These are phyloP conservation scores for Adineta ricciae DNA, from an alignment of 2,888 invertebrate genomes.

Conservation along the genomic window DNA sequence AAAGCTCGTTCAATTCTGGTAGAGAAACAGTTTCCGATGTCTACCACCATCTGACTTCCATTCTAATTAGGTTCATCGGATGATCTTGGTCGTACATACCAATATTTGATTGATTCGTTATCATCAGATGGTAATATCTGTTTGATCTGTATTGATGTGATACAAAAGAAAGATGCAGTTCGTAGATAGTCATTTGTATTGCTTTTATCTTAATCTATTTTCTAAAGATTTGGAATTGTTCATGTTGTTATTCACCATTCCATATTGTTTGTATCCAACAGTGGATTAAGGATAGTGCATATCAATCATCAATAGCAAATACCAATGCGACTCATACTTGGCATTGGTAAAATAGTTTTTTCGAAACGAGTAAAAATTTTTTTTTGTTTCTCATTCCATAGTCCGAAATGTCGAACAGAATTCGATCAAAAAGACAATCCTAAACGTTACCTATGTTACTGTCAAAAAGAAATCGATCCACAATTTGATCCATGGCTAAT, in stretches of 20 bases:
- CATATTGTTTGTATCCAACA: slow-evolving; percentile 78
- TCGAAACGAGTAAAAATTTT: not conserved
- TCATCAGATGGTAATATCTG: slow-evolving; percentile 72
- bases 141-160: slow-evolving; percentile 75
- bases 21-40: not conserved
- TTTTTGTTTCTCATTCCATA: too few relatives aligned
- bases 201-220: slow-evolving; percentile 19
- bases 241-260: slow-evolving; percentile 69
- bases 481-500: slow-evolving; percentile 69
- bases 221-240: slow-evolving; percentile 68
- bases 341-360: slow-evolving; percentile 44
- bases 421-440: slow-evolving; percentile 62
- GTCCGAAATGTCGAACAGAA: slow-evolving; percentile 67
- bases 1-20: not conserved
- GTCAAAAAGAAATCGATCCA: slow-evolving; percentile 67
- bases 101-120: slow-evolving; percentile 67
- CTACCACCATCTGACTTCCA: not conserved
- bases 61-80: not conserved
- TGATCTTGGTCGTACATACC: slow-evolving; percentile 54
- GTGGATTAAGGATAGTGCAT: slow-evolving; percentile 73
- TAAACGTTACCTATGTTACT: slow-evolving; percentile 70
- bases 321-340: slow-evolving; percentile 42
- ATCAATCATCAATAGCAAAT: slow-evolving; percentile 40
- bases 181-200: slow-evolving; percentile 35
- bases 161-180: slow-evolving; percentile 65